Evolutionary conservation across 2,113 vertebrate species (phyloP).

Genomic region (Chascanopsetta lugubris): DNA sequence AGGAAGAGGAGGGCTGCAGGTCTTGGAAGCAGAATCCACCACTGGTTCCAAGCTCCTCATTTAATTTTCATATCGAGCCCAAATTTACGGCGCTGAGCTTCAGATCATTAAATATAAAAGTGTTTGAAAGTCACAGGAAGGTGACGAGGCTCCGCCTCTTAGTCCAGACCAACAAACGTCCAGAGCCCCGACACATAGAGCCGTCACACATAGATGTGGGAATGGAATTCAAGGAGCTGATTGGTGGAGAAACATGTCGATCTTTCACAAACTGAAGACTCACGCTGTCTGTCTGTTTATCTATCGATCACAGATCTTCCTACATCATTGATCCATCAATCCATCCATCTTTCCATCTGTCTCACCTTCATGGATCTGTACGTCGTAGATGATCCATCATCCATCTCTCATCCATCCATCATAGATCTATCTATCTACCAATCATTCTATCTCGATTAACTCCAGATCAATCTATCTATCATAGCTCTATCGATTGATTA

Average conservation of each 20-base stretch:
- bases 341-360: no score
- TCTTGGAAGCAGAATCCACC: not conserved
- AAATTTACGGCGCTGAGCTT: slow-evolving; percentile 13
- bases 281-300: no score
- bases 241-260: not conserved
- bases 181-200: not conserved
- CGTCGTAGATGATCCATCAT: no score
- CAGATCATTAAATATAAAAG: slow-evolving; percentile 11
- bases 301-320: no score
- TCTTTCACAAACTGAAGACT: not conserved
- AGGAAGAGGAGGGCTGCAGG: not conserved
- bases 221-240: not conserved
- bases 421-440: no score
- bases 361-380: no score
- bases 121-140: slow-evolving; percentile 19
- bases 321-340: no score
- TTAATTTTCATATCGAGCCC: slow-evolving; percentile 9
- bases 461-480: no score
- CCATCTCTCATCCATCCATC: no score
- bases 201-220: not conserved
- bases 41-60: slow-evolving; percentile 15
- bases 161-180: not conserved
- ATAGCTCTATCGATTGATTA: no score
- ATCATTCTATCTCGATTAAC: no score
- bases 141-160: not conserved